These are phyloP conservation scores for Thalpophila matura DNA, from an alignment of 2,888 invertebrate genomes.

Conservation along the genomic window DNA sequence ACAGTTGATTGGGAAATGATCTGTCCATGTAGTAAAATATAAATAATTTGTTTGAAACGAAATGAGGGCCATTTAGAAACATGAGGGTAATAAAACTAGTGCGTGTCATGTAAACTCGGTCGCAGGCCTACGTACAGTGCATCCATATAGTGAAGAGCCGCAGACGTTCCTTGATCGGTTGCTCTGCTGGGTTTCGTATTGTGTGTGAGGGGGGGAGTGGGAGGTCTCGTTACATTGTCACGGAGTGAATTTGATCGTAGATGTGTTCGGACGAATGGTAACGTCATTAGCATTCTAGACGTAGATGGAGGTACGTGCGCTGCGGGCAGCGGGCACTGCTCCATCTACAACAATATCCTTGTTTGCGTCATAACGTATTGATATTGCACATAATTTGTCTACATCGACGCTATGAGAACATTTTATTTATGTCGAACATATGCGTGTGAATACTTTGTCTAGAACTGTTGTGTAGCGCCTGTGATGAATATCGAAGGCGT, in stretches of 20 bases:
- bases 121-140: conserved; percentile 77
- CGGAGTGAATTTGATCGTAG: conserved; percentile 73
- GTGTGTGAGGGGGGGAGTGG: conserved; percentile 61
- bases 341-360: conserved; percentile 73
- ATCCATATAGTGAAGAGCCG: conserved; percentile 76
- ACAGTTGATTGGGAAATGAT: conserved; percentile 89
- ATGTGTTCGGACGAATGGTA: conserved; percentile 80
- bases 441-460: conserved; percentile 41
- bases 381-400: conserved; percentile 71
- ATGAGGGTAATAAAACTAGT: conserved; percentile 91
- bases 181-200: conserved; percentile 40
- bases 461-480: conserved; percentile 17
- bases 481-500: neutral
- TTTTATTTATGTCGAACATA: conserved; percentile 51
- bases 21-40: conserved; percentile 89
- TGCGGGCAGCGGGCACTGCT: conserved; percentile 78
- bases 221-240: conserved; percentile 74
- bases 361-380: conserved; percentile 76
- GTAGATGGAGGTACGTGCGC: conserved; percentile 83
- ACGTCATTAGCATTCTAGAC: conserved; percentile 86
- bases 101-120: conserved; percentile 88
- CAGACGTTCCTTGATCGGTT: conserved; percentile 66
- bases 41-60: conserved; percentile 89
- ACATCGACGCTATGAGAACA: conserved; percentile 61
- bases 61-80: conserved; percentile 91